A percentile compares a stretch with the other conserved stretches of the same genome.
phyloP scores from a whole-genome alignment of 1,140 invertebrate genomes.

The Drusus annulatus region DNA sequence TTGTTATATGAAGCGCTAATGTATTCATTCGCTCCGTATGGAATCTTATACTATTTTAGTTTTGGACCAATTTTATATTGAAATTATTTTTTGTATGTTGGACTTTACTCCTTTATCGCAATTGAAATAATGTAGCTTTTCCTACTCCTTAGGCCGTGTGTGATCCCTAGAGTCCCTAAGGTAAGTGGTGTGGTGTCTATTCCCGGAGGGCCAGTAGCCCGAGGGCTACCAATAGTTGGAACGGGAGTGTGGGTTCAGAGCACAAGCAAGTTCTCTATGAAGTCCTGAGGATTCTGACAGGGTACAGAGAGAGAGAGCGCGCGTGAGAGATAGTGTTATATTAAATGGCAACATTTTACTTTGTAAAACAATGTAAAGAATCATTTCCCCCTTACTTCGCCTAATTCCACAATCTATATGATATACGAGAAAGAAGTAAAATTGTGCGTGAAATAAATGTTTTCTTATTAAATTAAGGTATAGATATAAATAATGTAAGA shows the following conservation, averaged over 20 bases:
- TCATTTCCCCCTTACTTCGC: constrained; percentile 37
- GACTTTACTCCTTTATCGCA: constrained; percentile 1
- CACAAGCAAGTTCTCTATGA: constrained; percentile 19
- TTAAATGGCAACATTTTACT: constrained; percentile 37
- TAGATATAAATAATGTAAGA: constrained; percentile 48
- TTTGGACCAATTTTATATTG: constrained; percentile 39
- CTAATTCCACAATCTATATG: constrained; percentile 34
- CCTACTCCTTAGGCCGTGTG: too few species aligned
- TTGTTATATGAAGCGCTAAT: constrained; percentile 1
- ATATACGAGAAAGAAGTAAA: constrained; percentile 37
- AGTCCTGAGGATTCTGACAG: constrained; percentile 50
- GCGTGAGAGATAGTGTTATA: neutral
- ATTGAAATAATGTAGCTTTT: constrained; percentile 2
- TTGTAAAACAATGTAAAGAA: constrained; percentile 39
- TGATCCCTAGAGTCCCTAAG: neutral
- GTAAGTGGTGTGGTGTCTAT: neutral
- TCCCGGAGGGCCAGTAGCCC: too few species aligned
- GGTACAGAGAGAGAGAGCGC: constrained; percentile 37
- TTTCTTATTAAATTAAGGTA: constrained; percentile 49
- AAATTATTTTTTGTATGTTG: constrained; percentile 20
- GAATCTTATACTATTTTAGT: constrained; percentile 28
- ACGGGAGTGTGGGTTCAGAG: neutral
- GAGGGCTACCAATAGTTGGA: neutral
- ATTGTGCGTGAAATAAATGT: constrained; percentile 51
- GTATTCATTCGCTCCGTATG: constrained; percentile 6